Evolutionary conservation across 2,797 vertebrate genomes (phyloP).

Genomic region (Lepilemur ruficaudatus): DNA sequence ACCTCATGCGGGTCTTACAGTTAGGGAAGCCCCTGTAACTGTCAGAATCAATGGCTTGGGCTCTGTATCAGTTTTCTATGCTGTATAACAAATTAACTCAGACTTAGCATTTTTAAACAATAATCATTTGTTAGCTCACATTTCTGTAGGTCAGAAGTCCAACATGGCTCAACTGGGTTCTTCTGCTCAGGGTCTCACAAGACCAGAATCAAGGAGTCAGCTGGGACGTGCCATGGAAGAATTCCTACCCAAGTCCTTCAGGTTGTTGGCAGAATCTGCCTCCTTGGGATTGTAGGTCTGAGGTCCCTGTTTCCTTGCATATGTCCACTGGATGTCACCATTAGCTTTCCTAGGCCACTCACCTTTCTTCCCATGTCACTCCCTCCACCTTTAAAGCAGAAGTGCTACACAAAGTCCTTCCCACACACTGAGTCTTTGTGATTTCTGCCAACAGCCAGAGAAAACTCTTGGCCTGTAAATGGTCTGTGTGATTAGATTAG

Average conservation of each 20-base stretch:
- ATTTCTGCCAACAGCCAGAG: neutral
- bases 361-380: neutral
- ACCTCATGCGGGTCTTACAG: neutral
- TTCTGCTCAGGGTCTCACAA: neutral
- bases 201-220: neutral
- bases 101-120: neutral
- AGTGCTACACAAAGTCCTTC: neutral
- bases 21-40: neutral
- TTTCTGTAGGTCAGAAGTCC: neutral
- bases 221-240: neutral
- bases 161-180: neutral
- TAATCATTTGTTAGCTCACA: neutral
- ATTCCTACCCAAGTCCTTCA: neutral
- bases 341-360: neutral
- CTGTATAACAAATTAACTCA: neutral
- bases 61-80: neutral
- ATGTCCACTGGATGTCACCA: neutral
- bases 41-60: neutral
- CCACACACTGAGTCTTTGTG: neutral
- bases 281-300: neutral
- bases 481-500: neutral
- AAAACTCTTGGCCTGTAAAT: neutral
- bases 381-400: neutral
- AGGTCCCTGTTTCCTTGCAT: neutral
- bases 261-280: neutral